Conservation (phyloP, 2,113 vertebrate genomes). For the Myodes glareolus region DNA sequence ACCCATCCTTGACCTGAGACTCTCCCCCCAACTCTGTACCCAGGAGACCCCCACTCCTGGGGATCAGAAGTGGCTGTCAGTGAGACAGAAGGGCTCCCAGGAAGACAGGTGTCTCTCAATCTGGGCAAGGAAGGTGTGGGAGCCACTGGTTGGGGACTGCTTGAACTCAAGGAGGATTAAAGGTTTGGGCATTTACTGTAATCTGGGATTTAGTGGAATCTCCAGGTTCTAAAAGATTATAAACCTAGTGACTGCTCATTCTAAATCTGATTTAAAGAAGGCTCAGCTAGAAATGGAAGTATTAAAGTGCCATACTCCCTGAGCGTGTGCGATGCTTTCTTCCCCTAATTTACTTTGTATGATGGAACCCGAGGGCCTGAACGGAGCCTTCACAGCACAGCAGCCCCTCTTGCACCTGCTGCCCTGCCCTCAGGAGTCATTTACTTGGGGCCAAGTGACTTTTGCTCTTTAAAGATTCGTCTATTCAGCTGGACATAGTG, state of each 20-base stretch:
- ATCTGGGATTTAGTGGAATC: background rate
- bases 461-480: background rate
- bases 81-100: background rate
- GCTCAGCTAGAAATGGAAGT: background rate
- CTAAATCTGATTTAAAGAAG: background rate
- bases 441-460: background rate
- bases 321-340: background rate
- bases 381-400: background rate
- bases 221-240: background rate
- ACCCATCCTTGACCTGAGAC: background rate
- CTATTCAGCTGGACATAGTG: background rate
- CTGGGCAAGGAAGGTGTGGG: background rate
- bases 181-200: background rate
- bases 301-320: too few relatives aligned
- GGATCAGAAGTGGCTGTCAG: background rate
- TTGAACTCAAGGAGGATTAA: background rate
- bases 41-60: background rate
- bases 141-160: background rate
- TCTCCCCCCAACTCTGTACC: background rate
- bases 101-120: background rate
- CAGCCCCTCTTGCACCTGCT: background rate
- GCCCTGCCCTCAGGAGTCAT: background rate
- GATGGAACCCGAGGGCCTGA: background rate
- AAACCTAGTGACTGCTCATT: background rate
- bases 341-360: background rate